phyloP scores from a whole-genome alignment of 2,797 vertebrate species.

The Pangasius krempfi region DNA sequence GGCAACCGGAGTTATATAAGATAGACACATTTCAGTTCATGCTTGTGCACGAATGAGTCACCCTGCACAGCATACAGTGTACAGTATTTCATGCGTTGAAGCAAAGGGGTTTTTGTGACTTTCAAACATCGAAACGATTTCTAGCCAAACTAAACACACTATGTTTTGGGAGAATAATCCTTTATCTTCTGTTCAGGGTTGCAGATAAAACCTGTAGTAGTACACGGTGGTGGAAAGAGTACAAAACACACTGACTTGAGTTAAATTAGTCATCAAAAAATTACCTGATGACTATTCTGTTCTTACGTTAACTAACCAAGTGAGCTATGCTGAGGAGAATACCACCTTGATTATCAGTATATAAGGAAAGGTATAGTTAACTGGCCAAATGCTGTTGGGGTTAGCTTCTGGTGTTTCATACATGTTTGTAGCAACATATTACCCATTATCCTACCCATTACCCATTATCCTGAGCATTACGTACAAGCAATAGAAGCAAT shows the following conservation, averaged over 20 bases:
- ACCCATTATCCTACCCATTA: too few relatives aligned
- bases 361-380: not conserved
- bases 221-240: not conserved
- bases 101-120: not conserved
- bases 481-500: not conserved
- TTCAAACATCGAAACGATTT: not conserved
- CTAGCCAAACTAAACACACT: not conserved
- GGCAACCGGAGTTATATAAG: constrained; percentile 5
- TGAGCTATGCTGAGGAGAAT: not conserved
- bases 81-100: not conserved
- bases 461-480: not conserved
- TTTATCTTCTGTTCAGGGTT: not conserved
- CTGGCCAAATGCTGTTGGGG: too few relatives aligned
- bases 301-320: not conserved
- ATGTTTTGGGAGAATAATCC: not conserved
- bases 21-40: constrained; percentile 4
- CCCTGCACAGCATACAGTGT: not conserved
- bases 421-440: not conserved
- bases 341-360: not conserved
- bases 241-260: not conserved
- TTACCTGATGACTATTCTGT: not conserved
- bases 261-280: not conserved
- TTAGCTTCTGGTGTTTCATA: not conserved
- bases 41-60: not conserved
- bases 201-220: not conserved